Evolutionary conservation across 2,797 vertebrate species (phyloP).

Genomic region (Lophura swinhoii): DNA sequence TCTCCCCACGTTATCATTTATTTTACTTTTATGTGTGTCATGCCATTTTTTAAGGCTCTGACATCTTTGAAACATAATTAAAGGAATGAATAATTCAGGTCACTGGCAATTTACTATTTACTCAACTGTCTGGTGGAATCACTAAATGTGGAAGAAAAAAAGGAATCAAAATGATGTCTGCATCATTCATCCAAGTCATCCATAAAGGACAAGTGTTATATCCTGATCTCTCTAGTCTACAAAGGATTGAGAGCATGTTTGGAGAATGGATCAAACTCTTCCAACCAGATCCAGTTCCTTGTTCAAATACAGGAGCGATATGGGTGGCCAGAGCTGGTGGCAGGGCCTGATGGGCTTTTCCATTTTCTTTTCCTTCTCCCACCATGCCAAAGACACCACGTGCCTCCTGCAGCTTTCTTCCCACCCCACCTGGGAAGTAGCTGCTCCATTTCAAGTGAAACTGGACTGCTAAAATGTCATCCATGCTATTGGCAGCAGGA

Average conservation of each 20-base stretch:
- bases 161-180: slow-evolving; percentile 23
- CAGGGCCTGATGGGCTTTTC: background rate
- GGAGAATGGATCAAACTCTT: background rate
- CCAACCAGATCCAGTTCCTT: background rate
- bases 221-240: background rate
- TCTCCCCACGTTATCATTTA: background rate
- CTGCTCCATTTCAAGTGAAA: background rate
- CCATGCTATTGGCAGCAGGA: background rate
- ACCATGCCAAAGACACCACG: rapidly evolving
- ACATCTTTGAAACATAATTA: slow-evolving; percentile 57
- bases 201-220: background rate
- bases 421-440: background rate
- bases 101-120: slow-evolving; percentile 40
- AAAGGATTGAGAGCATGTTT: background rate
- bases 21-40: background rate
- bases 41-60: slow-evolving; percentile 33
- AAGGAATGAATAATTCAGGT: slow-evolving; percentile 53
- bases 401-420: background rate
- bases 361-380: background rate
- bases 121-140: slow-evolving; percentile 24
- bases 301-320: background rate
- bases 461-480: background rate
- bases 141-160: slow-evolving; percentile 22
- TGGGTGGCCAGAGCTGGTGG: background rate
- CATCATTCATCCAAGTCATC: background rate